Percentiles rank a stretch among this genome's conserved stretches.
Evolutionary conservation across 2,113 vertebrate genomes (phyloP).

Genomic region (Salvelinus fontinalis): DNA sequence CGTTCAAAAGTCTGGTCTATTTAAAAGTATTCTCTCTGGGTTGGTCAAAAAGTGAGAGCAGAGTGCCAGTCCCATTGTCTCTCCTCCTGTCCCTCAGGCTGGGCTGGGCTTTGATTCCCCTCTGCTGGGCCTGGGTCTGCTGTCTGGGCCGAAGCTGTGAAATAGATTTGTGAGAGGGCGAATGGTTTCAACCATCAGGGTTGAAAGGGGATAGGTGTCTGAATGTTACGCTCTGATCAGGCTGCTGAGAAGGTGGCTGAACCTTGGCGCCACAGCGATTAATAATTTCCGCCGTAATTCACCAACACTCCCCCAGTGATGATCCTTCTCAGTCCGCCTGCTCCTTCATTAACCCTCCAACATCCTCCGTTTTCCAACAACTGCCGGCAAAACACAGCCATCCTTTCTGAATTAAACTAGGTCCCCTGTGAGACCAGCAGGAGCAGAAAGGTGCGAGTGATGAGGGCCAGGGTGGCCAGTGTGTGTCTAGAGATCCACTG

Average conservation of each 20-base stretch:
- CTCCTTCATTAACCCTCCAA: not conserved
- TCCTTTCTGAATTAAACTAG: not conserved
- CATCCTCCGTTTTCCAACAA: not conserved
- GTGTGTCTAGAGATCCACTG: not conserved
- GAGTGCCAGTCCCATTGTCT: not conserved
- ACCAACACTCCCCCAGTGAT: not conserved
- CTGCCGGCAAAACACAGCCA: not conserved
- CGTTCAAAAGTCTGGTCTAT: conserved; percentile 24
- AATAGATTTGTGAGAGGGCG: conserved; percentile 33
- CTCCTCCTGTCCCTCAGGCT: not conserved
- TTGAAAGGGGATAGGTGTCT: conserved; percentile 20
- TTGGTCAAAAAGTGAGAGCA: not conserved
- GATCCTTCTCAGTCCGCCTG: not conserved
- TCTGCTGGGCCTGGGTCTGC: not conserved
- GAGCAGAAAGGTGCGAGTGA: not conserved
- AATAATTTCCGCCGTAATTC: conserved; percentile 28
- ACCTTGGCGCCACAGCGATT: conserved; percentile 11
- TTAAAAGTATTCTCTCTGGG: not conserved
- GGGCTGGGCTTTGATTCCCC: not conserved
- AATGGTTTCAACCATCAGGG: conserved; percentile 19
- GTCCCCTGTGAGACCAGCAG: not conserved
- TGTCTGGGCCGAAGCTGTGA: conserved; percentile 23
- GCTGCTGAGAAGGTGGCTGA: conserved; percentile 21
- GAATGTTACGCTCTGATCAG: conserved; percentile 9
- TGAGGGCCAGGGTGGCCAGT: not conserved